These are phyloP conservation scores for Leucozona laternaria DNA, from an alignment of 2,888 invertebrate species.

Conservation along the genomic window DNA sequence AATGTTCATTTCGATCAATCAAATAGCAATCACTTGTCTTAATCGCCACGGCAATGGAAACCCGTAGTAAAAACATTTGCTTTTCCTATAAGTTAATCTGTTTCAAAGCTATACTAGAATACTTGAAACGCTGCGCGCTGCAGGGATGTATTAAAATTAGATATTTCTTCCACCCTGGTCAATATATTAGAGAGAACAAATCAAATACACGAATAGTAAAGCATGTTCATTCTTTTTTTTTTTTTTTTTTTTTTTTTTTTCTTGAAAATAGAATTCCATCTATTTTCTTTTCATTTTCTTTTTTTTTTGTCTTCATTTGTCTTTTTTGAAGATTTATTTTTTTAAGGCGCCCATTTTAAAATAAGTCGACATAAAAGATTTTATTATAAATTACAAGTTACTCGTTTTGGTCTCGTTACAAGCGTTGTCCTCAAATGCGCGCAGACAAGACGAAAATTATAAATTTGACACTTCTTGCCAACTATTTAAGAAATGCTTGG, in stretches of 20 bases:
- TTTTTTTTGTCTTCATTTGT: constrained; percentile 45
- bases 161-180: constrained; percentile 69
- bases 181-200: constrained; percentile 54
- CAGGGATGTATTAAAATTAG: constrained; percentile 74
- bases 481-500: constrained; percentile 57
- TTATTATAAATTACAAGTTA: constrained; percentile 56
- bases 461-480: constrained; percentile 71
- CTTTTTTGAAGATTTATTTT: constrained; percentile 16
- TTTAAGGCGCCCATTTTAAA: constrained; percentile 25
- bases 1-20: constrained; percentile 27
- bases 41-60: neutral
- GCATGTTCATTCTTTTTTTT: constrained; percentile 36
- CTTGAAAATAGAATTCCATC: constrained; percentile 68
- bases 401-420: constrained; percentile 56
- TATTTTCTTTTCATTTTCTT: constrained; percentile 10
- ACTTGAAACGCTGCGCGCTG: constrained; percentile 4
- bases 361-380: constrained; percentile 38
- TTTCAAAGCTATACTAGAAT: constrained; percentile 13
- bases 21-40: constrained; percentile 20
- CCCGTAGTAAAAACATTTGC: constrained; percentile 8
- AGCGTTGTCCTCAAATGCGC: constrained; percentile 45
- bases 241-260: constrained; percentile 3
- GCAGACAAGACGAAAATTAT: constrained; percentile 42
- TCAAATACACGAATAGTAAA: constrained; percentile 12
- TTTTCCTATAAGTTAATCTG: constrained; percentile 43